These are phyloP conservation scores for Ceratothoa steindachneri DNA, from an alignment of 2,888 invertebrate species.

Conservation along the genomic window DNA sequence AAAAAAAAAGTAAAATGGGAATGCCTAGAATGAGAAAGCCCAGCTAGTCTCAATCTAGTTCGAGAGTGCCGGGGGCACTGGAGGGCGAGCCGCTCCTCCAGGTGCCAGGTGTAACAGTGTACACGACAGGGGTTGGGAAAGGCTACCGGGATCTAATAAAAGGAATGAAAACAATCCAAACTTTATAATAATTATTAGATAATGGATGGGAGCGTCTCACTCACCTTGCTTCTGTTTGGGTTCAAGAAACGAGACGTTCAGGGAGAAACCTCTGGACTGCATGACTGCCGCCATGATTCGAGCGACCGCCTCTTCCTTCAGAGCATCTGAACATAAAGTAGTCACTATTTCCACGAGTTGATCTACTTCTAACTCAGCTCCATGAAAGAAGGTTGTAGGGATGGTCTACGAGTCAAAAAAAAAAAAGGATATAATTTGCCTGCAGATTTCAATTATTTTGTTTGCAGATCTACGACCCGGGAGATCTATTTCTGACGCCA, in stretches of 20 bases:
- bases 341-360: background rate
- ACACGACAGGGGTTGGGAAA: too few relatives aligned
- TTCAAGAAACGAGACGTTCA: background rate
- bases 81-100: too few relatives aligned
- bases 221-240: background rate
- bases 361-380: background rate
- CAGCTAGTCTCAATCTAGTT: background rate
- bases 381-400: background rate
- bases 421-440: too few relatives aligned
- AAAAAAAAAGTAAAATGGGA: background rate
- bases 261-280: background rate
- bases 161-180: too few relatives aligned
- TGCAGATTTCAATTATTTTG: too few relatives aligned
- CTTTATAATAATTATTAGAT: too few relatives aligned
- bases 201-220: too few relatives aligned
- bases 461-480: too few relatives aligned
- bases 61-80: background rate
- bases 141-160: too few relatives aligned
- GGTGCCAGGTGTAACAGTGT: too few relatives aligned
- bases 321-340: background rate
- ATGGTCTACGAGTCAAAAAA: background rate
- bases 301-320: background rate
- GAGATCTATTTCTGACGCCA: too few relatives aligned
- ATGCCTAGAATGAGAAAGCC: background rate
- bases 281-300: background rate